A percentile compares a stretch with the other conserved stretches of the same genome.
phyloP scores from a whole-genome alignment of 2,113 vertebrate species.

The Tyrannus savana region DNA sequence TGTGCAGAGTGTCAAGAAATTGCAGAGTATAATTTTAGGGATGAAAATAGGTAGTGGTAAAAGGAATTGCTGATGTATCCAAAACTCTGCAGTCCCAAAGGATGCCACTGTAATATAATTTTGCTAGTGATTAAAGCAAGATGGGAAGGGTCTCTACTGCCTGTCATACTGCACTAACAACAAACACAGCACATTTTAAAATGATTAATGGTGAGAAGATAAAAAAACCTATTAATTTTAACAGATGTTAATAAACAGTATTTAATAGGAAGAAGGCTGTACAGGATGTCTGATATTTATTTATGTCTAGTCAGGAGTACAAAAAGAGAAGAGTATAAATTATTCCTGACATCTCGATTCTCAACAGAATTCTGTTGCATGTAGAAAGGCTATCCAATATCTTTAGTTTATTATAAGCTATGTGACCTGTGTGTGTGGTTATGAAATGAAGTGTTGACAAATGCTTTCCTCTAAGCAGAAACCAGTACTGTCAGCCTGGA shows the following conservation, averaged over 20 bases:
- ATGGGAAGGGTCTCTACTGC: conserved; percentile 16
- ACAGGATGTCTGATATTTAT: conserved; percentile 34
- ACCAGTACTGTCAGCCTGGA: not conserved
- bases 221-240: conserved; percentile 52
- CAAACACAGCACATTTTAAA: conserved; percentile 25
- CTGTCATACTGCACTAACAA: conserved; percentile 16
- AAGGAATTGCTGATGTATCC: conserved; percentile 16
- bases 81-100: conserved; percentile 33
- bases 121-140: conserved; percentile 28
- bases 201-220: conserved; percentile 44
- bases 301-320: not conserved
- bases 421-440: not conserved
- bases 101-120: conserved; percentile 22
- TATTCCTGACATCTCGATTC: conserved; percentile 49
- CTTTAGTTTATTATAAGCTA: conserved; percentile 26
- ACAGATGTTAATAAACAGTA: conserved; percentile 48
- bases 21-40: conserved; percentile 2
- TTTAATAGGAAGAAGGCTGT: conserved; percentile 42
- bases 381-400: not conserved
- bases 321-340: conserved; percentile 47
- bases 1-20: not conserved
- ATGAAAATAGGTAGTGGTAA: not conserved
- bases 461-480: conserved; percentile 12
- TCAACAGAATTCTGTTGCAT: not conserved
- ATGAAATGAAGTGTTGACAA: conserved; percentile 30